A percentile compares a stretch with the other conserved stretches of the same genome.
phyloP scores from a whole-genome alignment of 2,888 invertebrate genomes.

The Metacarcinus magister region DNA sequence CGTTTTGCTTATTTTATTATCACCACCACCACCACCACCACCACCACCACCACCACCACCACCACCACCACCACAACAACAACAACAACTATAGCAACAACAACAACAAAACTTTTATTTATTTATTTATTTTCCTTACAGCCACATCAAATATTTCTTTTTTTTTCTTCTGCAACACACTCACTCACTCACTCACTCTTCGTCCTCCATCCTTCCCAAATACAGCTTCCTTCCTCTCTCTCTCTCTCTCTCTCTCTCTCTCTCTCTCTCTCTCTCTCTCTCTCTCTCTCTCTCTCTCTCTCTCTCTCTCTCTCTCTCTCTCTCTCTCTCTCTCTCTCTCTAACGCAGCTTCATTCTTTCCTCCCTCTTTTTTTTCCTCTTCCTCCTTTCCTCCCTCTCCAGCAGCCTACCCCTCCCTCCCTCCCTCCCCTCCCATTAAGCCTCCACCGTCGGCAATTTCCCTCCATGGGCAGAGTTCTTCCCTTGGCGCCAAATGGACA shows the following conservation, averaged over 20 bases:
- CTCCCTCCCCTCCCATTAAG: neutral
- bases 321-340: neutral
- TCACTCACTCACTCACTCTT: neutral
- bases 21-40: neutral
- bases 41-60: neutral
- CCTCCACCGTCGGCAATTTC: slow-evolving; percentile 11
- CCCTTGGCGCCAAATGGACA: neutral
- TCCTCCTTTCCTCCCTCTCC: neutral
- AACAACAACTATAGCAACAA: neutral
- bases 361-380: neutral
- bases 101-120: neutral
- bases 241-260: slow-evolving; percentile 28
- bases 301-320: neutral
- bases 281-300: neutral
- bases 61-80: neutral
- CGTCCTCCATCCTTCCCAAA: neutral
- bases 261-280: too few relatives aligned
- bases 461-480: neutral
- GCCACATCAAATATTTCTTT: too few relatives aligned
- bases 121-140: neutral
- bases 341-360: neutral
- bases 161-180: neutral
- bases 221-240: neutral
- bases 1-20: neutral
- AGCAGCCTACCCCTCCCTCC: neutral